Percentiles rank a stretch among this genome's conserved stretches.
These are phyloP conservation scores for Brachionus calyciflorus DNA, from an alignment of 1,140 invertebrate species.

Conservation along the genomic window DNA sequence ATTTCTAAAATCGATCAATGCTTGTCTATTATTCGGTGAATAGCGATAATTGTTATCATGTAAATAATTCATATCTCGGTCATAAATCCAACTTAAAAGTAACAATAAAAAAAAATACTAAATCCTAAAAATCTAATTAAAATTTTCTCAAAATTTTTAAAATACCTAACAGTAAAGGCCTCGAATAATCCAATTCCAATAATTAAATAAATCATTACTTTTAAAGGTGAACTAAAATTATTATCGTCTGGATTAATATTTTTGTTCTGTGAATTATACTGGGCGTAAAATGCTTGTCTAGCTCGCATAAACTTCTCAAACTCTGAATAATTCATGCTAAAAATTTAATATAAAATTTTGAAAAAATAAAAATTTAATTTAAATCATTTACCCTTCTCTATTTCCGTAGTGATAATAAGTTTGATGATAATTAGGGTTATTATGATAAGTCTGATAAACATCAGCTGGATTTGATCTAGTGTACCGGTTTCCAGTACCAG, in stretches of 20 bases:
- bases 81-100: slow-evolving; percentile 19
- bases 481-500: neutral
- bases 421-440: neutral
- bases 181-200: neutral
- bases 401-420: neutral
- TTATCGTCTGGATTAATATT: neutral
- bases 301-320: neutral
- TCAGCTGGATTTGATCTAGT: neutral
- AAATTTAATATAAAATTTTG: neutral
- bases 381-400: neutral
- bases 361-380: neutral
- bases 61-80: slow-evolving; percentile 30
- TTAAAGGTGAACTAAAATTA: slow-evolving; percentile 29
- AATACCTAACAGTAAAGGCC: slow-evolving; percentile 15
- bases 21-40: neutral
- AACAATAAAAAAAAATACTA: neutral
- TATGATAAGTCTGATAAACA: neutral
- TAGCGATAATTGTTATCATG: neutral
- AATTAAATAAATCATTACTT: slow-evolving; percentile 28
- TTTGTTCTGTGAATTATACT: neutral
- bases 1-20: neutral
- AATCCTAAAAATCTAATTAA: too few species aligned
- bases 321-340: slow-evolving; percentile 9
- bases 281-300: neutral
- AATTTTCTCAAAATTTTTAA: too few species aligned